Conservation (phyloP, 2,797 vertebrate species). For the Vultur gryphus region DNA sequence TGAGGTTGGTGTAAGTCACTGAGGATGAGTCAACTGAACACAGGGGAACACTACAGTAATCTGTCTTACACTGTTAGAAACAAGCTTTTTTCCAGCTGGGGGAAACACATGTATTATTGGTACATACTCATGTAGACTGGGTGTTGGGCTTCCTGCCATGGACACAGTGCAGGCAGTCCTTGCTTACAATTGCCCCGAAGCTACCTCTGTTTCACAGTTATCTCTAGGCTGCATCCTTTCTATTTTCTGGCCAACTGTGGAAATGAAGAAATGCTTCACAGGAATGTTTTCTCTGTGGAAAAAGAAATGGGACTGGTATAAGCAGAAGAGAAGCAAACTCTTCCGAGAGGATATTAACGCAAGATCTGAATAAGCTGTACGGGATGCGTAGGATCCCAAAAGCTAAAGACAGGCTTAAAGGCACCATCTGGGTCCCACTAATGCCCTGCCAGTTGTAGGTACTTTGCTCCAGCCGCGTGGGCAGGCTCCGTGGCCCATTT, state of each 20-base stretch:
- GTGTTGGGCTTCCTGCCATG: neutral
- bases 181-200: neutral
- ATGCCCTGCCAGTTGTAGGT: neutral
- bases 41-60: neutral
- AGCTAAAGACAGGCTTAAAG: neutral
- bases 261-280: neutral
- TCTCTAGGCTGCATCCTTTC: neutral
- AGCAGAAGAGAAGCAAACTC: neutral
- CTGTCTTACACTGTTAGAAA: neutral
- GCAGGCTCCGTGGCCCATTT: rapidly evolving
- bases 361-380: neutral
- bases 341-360: rapidly evolving
- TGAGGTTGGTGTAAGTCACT: neutral
- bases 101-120: neutral
- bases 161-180: neutral
- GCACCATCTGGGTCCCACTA: rapidly evolving
- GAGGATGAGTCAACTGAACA: neutral
- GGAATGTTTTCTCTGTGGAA: neutral
- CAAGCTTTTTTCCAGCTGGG: neutral
- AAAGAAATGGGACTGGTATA: neutral
- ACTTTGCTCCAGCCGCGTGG: neutral
- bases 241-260: neutral
- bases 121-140: neutral
- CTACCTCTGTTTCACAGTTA: neutral
- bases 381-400: neutral